These are phyloP conservation scores for Ardeotis arabs DNA, from an alignment of 2,113 vertebrate genomes.

Conservation along the genomic window DNA sequence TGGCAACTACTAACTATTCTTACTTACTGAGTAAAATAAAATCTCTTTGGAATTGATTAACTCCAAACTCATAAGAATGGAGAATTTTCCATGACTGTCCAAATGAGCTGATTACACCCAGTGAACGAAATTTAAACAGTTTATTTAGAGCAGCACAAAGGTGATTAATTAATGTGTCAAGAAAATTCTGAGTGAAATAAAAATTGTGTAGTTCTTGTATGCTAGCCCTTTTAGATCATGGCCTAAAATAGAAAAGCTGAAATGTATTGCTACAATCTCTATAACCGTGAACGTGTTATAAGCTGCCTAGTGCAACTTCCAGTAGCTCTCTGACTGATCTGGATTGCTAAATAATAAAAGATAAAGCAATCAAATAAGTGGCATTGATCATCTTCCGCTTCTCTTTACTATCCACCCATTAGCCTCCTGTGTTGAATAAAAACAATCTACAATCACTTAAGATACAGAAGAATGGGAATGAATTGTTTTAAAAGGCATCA, in stretches of 20 bases:
- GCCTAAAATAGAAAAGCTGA: background rate
- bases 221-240: background rate
- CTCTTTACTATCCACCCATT: background rate
- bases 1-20: background rate
- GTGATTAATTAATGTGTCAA: background rate
- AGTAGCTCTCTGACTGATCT: background rate
- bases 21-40: background rate
- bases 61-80: background rate
- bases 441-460: background rate
- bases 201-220: background rate
- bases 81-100: background rate
- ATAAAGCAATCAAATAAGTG: background rate
- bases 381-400: background rate
- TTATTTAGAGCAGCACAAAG: background rate
- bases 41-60: background rate
- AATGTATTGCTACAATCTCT: background rate
- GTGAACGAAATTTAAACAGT: background rate
- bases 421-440: background rate
- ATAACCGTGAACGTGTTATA: background rate
- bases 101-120: background rate
- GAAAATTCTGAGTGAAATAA: background rate
- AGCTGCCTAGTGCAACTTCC: background rate
- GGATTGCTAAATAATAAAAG: background rate
- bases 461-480: background rate
- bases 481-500: background rate